These are phyloP conservation scores for Hyles euphorbiae DNA, from an alignment of 1,140 invertebrate genomes.

Conservation along the genomic window DNA sequence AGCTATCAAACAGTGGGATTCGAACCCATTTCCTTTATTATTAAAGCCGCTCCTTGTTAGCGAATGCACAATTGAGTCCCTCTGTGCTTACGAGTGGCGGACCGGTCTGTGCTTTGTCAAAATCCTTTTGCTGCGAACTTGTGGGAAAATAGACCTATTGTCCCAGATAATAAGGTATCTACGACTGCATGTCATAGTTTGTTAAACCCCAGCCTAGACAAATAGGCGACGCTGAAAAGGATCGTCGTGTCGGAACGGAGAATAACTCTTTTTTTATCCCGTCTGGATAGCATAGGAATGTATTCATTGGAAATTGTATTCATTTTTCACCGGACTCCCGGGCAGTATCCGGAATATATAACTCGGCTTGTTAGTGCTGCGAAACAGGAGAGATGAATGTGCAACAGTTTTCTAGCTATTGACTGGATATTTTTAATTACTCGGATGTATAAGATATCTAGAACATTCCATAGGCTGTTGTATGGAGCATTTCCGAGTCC, in stretches of 20 bases:
- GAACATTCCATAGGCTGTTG: no score
- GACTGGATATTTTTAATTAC: no score
- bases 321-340: no score
- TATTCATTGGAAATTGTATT: no score
- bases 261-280: conserved; percentile 3
- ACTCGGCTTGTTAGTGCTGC: no score
- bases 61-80: conserved; percentile 31
- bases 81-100: conserved; percentile 13
- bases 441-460: no score
- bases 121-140: background rate
- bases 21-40: conserved; percentile 24
- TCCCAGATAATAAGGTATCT: background rate
- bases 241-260: conserved; percentile 17
- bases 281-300: no score
- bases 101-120: conserved; percentile 3
- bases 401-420: no score
- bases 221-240: conserved; percentile 17
- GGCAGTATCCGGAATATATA: no score
- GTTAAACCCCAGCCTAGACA: conserved; percentile 15
- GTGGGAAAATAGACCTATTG: conserved; percentile 13
- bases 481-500: no score
- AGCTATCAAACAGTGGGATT: conserved; percentile 16
- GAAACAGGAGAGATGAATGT: no score
- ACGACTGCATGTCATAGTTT: background rate
- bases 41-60: conserved; percentile 26